Conservation (phyloP, 2,797 vertebrate species). For the Huso huso region DNA sequence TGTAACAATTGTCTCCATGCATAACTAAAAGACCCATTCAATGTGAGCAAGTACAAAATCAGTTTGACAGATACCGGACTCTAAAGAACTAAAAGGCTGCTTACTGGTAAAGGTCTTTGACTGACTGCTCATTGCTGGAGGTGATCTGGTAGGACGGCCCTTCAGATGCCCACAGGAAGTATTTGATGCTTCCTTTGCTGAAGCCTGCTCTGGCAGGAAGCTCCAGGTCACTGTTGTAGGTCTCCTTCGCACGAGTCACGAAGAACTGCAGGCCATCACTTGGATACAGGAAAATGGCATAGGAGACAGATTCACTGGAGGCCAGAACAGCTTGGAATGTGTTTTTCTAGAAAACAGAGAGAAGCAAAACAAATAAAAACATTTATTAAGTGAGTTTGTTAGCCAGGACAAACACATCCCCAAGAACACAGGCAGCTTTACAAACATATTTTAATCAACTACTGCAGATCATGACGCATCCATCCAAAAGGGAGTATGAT, state of each 20-base stretch:
- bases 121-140: slow-evolving; percentile 54
- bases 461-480: too few relatives aligned
- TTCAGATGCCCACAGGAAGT: slow-evolving; percentile 50
- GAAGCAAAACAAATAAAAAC: slow-evolving; percentile 7
- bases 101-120: slow-evolving; percentile 73
- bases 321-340: slow-evolving; percentile 86
- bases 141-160: slow-evolving; percentile 70
- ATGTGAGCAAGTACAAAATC: too few relatives aligned
- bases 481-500: too few relatives aligned
- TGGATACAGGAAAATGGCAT: slow-evolving; percentile 81
- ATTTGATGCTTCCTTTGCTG: slow-evolving; percentile 59
- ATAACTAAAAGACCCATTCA: too few relatives aligned
- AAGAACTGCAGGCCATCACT: slow-evolving; percentile 71
- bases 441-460: too few relatives aligned
- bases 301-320: slow-evolving; percentile 65
- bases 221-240: slow-evolving; percentile 17
- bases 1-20: too few relatives aligned
- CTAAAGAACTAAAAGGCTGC: slow-evolving; percentile 21
- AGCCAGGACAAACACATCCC: too few relatives aligned
- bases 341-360: slow-evolving; percentile 65
- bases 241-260: slow-evolving; percentile 48
- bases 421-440: too few relatives aligned
- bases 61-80: too few relatives aligned
- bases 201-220: slow-evolving; percentile 68
- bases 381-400: too few relatives aligned